Conservation (phyloP, 2,797 vertebrate genomes). For the Ptychadena robeensis region DNA sequence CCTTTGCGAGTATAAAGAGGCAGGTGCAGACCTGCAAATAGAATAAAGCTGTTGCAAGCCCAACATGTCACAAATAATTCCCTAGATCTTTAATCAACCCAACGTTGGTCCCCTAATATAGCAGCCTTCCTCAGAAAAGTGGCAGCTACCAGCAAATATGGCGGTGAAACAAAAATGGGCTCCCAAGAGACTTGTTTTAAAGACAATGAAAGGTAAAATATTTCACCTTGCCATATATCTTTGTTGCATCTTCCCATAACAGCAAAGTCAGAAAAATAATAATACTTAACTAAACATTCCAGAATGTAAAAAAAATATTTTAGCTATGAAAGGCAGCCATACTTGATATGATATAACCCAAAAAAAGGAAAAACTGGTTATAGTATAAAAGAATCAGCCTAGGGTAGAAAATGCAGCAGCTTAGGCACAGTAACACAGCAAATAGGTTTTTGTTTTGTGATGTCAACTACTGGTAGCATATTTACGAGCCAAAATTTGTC, state of each 20-base stretch:
- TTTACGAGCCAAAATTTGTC: no score
- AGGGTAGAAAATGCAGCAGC: no score
- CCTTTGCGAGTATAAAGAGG: not conserved
- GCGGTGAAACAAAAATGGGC: not conserved
- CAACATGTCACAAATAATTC: not conserved
- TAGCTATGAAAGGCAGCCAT: not conserved
- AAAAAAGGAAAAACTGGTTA: no score
- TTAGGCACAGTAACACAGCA: no score
- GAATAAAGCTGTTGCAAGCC: not conserved
- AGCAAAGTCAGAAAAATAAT: not conserved
- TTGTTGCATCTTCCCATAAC: not conserved
- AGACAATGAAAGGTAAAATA: not conserved
- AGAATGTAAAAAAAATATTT: not conserved
- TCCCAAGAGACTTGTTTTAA: not conserved
- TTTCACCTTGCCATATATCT: not conserved
- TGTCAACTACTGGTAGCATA: no score
- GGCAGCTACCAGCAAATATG: not conserved
- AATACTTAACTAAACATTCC: not conserved
- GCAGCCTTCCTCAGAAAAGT: not conserved
- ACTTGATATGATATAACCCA: no score
- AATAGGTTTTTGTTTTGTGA: no score
- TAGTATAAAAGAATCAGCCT: no score
- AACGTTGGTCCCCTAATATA: not conserved
- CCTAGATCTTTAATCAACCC: conserved; percentile 9
- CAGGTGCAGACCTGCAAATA: not conserved